Evolutionary conservation across 2,113 vertebrate species (phyloP).

Genomic region (Eulacestoma nigropectus): DNA sequence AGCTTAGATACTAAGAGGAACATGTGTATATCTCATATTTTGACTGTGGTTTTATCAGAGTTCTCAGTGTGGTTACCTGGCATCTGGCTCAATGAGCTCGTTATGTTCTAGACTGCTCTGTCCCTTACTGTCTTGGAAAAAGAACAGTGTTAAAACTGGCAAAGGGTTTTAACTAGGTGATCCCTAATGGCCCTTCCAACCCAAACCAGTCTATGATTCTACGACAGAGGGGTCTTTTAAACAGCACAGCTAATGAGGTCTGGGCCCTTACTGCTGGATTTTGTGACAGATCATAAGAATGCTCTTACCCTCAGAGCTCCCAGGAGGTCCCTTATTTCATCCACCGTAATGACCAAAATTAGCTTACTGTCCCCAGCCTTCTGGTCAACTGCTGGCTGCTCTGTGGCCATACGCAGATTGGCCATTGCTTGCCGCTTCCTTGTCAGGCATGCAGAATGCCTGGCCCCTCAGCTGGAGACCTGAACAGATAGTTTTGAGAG

Average conservation of each 20-base stretch:
- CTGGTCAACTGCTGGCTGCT: background rate
- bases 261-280: background rate
- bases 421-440: background rate
- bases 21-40: background rate
- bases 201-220: background rate
- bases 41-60: background rate
- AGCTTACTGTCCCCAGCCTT: background rate
- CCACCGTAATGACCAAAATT: background rate
- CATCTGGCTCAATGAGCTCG: background rate
- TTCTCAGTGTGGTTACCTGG: background rate
- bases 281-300: background rate
- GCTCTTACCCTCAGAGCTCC: background rate
- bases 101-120: background rate
- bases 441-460: background rate
- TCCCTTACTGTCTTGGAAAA: background rate
- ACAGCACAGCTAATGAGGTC: background rate
- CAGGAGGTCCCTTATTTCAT: background rate
- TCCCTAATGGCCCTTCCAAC: background rate
- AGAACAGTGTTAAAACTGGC: background rate
- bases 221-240: background rate
- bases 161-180: background rate
- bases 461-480: background rate
- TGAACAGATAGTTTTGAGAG: background rate
- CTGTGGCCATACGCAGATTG: background rate
- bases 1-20: background rate